Evolutionary conservation across 2,888 invertebrate species (phyloP).

Genomic region (Synergus gifuensis): DNA sequence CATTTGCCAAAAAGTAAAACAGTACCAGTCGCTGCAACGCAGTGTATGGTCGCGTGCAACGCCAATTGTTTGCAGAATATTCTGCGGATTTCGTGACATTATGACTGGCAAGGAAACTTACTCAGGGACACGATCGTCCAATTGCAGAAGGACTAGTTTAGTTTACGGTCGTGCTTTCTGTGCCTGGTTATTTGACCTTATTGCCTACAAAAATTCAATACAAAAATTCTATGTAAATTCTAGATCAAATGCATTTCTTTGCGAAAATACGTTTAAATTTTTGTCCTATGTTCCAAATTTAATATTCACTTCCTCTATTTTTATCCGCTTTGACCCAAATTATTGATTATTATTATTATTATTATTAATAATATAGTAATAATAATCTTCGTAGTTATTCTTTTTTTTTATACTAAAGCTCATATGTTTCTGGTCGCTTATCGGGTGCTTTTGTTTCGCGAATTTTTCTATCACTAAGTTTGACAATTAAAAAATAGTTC

Average conservation of each 20-base stretch:
- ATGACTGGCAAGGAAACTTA: constrained; percentile 57
- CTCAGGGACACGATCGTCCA: constrained; percentile 64
- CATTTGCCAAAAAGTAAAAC: constrained; percentile 52
- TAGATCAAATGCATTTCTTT: not conserved
- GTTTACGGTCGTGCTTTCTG: constrained; percentile 63
- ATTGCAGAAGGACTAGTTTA: constrained; percentile 55
- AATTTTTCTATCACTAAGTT: too few species aligned
- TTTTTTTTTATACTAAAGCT: too few species aligned
- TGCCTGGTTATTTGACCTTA: constrained; percentile 66
- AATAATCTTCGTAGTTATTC: too few species aligned
- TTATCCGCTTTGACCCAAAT: not conserved
- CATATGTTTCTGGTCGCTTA: too few species aligned
- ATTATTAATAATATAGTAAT: too few species aligned
- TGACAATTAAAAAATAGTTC: too few species aligned
- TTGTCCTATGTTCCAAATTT: not conserved
- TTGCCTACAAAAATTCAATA: constrained; percentile 47
- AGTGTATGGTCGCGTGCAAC: constrained; percentile 73
- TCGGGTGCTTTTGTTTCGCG: too few species aligned
- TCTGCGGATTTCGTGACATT: constrained; percentile 74
- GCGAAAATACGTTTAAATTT: not conserved
- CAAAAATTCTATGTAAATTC: not conserved
- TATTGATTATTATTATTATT: too few species aligned
- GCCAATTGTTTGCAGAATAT: constrained; percentile 67
- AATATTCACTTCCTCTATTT: not conserved
- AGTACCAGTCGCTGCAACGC: constrained; percentile 66